phyloP scores from a whole-genome alignment of 2,888 invertebrate species.

The Xylota segnis region DNA sequence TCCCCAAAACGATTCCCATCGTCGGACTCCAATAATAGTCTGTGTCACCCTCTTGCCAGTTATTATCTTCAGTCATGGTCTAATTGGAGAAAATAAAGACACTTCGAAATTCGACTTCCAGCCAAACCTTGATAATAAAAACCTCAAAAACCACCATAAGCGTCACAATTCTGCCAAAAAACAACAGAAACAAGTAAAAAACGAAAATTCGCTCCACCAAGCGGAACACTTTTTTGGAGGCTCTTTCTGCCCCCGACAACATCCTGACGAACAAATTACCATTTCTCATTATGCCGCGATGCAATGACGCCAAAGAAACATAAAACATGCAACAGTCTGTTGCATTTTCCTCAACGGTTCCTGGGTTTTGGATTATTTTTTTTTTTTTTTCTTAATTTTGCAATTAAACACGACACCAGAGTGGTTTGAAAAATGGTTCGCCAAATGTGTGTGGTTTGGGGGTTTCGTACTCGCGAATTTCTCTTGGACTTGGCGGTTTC shows the following conservation, averaged over 20 bases:
- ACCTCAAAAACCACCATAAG: slow-evolving; percentile 26
- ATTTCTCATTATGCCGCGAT: slow-evolving; percentile 29
- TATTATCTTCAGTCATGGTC: slow-evolving; percentile 62
- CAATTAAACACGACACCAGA: slow-evolving; percentile 62
- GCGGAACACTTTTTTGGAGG: slow-evolving; percentile 42
- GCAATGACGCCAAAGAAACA: slow-evolving; percentile 36
- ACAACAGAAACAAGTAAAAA: too few relatives aligned
- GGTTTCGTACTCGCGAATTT: slow-evolving; percentile 45
- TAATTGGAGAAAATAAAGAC: slow-evolving; percentile 64
- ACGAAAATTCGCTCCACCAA: slow-evolving; percentile 24
- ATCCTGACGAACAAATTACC: slow-evolving; percentile 29
- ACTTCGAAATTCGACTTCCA: slow-evolving; percentile 30
- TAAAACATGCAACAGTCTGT: slow-evolving; percentile 67
- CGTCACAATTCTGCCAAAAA: slow-evolving; percentile 45
- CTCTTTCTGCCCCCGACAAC: slow-evolving; percentile 12
- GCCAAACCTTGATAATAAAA: slow-evolving; percentile 12
- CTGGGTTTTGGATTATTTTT: slow-evolving; percentile 23
- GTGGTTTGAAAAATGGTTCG: slow-evolving; percentile 35
- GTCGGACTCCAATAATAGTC: slow-evolving; percentile 10
- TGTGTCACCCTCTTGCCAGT: slow-evolving; percentile 46
- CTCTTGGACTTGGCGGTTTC: slow-evolving; percentile 31
- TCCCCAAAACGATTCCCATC: slow-evolving; percentile 36
- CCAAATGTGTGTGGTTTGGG: slow-evolving; percentile 46
- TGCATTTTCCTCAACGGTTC: slow-evolving; percentile 58
- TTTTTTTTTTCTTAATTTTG: slow-evolving; percentile 44